Conservation (phyloP, 2,888 invertebrate species). For the Ennomos fuscantarius region DNA sequence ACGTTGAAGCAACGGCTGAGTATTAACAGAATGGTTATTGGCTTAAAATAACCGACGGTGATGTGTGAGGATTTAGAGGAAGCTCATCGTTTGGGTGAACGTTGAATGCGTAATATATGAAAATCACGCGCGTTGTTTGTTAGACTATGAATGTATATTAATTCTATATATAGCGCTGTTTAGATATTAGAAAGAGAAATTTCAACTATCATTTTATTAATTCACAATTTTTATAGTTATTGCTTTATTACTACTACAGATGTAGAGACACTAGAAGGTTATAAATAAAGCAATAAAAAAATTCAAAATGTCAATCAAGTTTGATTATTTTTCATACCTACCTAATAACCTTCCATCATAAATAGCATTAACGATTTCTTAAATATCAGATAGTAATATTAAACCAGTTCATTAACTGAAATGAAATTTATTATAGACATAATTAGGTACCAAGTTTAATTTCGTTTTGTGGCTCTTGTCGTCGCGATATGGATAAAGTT, state of each 20-base stretch:
- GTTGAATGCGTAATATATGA: conserved; percentile 33
- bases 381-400: conserved; percentile 10
- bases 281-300: conserved; percentile 22
- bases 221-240: conserved; percentile 6
- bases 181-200: conserved; percentile 19
- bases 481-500: conserved; percentile 67
- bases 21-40: conserved; percentile 33
- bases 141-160: conserved; percentile 14
- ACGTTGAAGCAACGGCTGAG: conserved; percentile 26
- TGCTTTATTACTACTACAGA: conserved; percentile 1
- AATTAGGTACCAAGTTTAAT: conserved; percentile 28
- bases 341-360: conserved; percentile 14
- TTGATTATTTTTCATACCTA: conserved; percentile 8
- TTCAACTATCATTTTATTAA: not conserved
- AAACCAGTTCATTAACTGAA: conserved; percentile 19
- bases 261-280: conserved; percentile 4
- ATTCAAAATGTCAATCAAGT: conserved; percentile 20
- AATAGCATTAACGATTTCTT: conserved; percentile 10
- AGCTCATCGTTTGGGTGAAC: conserved; percentile 26
- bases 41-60: conserved; percentile 29
- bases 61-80: conserved; percentile 30
- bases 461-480: conserved; percentile 28
- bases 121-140: conserved; percentile 30
- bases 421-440: conserved; percentile 14
- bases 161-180: conserved; percentile 1